Evolutionary conservation across 2,113 vertebrate genomes (phyloP), one percentile per base, ranked within the genome.

Genomic region (Chunga burmeisteri): DNA sequence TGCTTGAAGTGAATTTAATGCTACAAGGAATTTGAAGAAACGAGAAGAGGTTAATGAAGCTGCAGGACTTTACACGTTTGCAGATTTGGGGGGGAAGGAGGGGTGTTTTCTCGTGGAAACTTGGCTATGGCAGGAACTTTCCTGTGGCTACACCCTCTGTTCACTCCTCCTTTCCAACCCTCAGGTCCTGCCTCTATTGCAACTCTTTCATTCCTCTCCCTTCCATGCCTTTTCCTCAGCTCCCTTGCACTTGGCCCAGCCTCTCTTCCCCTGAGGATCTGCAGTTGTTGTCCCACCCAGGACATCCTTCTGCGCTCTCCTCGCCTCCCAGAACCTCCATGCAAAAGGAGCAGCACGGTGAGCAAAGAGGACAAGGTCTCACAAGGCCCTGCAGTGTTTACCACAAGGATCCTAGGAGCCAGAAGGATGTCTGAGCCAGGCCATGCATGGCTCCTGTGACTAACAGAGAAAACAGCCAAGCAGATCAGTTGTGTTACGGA

Each of bases 311-410:
- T 49, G 27, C 1, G 0, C 44, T 63, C 25, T 77, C 47, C 34
- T 80, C 1, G 0, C 23, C 29, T 26, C 50, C 44, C 46, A 66
- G 62, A 42, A 50, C 21, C 7, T 27, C 75, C 42, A 20, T 26
- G 32, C 15, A 42, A 56, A 67, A 61, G 11, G 36, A 68, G 52
- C 78, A 52, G 27, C n/a, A 22, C 0, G 1, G 34, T 14, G 19
- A 85, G 19, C 25, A 50, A 62, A 74, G 52, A 25, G 61, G 13
- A 52, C n/a, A 27, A 11, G 23, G 16, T 56, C 71, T 83, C 30
- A 2, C 49, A 38, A 50, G 16, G 36, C 36, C 15, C 38, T 13
- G 5, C 1, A 10, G 17, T 0, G 0, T 29, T 71, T 50, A 34
- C 46, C 26, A 19, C 10, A 27, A 30, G 11, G 25, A 52, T 55